Conservation (phyloP, 64 coral and sea anemone genomes). For the Anthopleura sola region DNA sequence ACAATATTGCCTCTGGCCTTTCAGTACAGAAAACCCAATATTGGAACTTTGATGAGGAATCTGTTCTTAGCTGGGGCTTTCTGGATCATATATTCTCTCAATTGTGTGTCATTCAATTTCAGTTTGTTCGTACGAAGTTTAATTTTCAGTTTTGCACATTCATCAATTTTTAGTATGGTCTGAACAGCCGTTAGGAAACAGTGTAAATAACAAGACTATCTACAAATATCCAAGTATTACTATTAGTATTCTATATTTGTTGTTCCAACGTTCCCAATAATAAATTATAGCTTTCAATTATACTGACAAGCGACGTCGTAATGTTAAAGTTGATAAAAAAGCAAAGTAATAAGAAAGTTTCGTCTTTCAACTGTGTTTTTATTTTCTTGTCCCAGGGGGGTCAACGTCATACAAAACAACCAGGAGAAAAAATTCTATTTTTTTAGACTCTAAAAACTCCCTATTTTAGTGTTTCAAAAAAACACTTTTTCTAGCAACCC, state of each 20-base stretch:
- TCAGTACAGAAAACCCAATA: too few relatives aligned
- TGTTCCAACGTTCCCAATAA: neutral
- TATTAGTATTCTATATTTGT: neutral
- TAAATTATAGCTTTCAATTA: constrained; percentile 1
- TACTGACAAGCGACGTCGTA: neutral
- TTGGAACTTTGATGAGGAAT: too few relatives aligned
- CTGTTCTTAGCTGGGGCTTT: too few relatives aligned
- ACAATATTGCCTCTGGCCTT: too few relatives aligned
- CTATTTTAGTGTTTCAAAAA: neutral
- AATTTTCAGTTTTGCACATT: too few relatives aligned
- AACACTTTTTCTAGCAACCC: neutral
- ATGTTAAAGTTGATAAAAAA: neutral
- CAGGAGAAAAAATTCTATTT: neutral
- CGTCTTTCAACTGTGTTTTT: neutral
- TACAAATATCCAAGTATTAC: neutral
- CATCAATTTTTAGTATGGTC: neutral
- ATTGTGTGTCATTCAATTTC: neutral
- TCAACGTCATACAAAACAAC: neutral
- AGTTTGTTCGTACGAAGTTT: neutral
- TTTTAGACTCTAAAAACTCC: neutral
- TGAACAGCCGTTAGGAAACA: neutral
- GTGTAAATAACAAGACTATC: neutral
- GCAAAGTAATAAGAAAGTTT: constrained; percentile 8
- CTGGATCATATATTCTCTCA: neutral
- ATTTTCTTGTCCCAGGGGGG: neutral